Conservation (phyloP, 2,113 vertebrate species). For the Nymphicus hollandicus region DNA sequence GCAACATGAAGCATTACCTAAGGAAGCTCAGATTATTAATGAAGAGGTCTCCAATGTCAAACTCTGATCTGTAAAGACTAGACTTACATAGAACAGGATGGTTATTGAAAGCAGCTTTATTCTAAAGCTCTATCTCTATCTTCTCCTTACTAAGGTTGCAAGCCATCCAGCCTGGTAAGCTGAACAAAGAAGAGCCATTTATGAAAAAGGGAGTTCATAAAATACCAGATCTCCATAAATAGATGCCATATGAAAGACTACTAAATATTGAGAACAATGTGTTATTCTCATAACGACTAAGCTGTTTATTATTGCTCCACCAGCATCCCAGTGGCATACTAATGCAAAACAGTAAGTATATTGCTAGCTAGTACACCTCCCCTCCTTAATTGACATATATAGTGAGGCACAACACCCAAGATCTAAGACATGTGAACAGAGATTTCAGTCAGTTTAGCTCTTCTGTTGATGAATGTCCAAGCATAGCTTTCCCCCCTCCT, state of each 20-base stretch:
- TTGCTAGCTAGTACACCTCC: background rate
- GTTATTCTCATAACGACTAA: background rate
- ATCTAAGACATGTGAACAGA: background rate
- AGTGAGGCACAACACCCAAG: background rate
- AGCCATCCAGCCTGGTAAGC: background rate
- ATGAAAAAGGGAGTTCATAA: background rate
- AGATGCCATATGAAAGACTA: background rate
- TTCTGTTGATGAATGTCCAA: background rate
- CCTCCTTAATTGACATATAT: background rate
- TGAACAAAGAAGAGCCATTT: background rate
- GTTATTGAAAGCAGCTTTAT: slow-evolving; percentile 44
- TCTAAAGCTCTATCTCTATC: slow-evolving; percentile 9
- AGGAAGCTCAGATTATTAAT: background rate
- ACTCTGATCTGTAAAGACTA: background rate
- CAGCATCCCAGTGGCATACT: background rate
- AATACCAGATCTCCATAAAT: background rate
- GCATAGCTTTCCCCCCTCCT: background rate
- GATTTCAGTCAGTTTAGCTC: background rate
- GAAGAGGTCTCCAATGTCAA: background rate
- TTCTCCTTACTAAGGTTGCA: background rate
- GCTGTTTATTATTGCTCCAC: background rate
- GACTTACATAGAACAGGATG: background rate
- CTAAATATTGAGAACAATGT: background rate
- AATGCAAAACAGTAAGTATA: background rate
- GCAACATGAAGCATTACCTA: slow-evolving; percentile 61